These are phyloP conservation scores for Nemotelus pantherinus DNA, from an alignment of 2,888 invertebrate genomes.

Conservation along the genomic window DNA sequence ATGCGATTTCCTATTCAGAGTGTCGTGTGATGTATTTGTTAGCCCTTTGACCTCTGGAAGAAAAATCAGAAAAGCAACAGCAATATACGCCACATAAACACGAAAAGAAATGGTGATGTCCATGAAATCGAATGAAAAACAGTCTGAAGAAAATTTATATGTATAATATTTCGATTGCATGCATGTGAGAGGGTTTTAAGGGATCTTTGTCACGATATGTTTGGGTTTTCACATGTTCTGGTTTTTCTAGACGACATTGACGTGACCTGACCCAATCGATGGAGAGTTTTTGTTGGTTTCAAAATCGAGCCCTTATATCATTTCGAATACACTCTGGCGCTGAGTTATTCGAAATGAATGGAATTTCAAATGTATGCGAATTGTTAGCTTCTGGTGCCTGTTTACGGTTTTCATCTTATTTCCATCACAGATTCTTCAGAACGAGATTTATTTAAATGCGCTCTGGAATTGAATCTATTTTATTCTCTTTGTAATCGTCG, in stretches of 20 bases:
- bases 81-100: not conserved
- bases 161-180: not conserved
- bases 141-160: constrained; percentile 2
- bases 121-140: not conserved
- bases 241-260: constrained; percentile 25
- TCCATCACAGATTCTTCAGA: too few relatives aligned
- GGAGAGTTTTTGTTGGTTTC: too few relatives aligned
- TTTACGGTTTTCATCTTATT: too few relatives aligned
- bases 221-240: constrained; percentile 30
- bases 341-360: too few relatives aligned
- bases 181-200: not conserved
- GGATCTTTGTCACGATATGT: constrained; percentile 39
- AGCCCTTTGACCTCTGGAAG: constrained; percentile 19
- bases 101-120: not conserved
- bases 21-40: not conserved
- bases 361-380: too few relatives aligned
- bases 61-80: not conserved
- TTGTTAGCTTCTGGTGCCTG: too few relatives aligned
- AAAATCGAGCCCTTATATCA: too few relatives aligned
- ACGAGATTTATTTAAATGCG: too few relatives aligned
- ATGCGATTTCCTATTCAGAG: constrained; percentile 8
- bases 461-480: too few relatives aligned
- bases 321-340: too few relatives aligned
- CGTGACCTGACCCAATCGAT: too few relatives aligned
- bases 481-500: too few relatives aligned